Base-by-base conservation (phyloP, 2,888 invertebrate species). In the Dolichomitus sp. region DNA sequence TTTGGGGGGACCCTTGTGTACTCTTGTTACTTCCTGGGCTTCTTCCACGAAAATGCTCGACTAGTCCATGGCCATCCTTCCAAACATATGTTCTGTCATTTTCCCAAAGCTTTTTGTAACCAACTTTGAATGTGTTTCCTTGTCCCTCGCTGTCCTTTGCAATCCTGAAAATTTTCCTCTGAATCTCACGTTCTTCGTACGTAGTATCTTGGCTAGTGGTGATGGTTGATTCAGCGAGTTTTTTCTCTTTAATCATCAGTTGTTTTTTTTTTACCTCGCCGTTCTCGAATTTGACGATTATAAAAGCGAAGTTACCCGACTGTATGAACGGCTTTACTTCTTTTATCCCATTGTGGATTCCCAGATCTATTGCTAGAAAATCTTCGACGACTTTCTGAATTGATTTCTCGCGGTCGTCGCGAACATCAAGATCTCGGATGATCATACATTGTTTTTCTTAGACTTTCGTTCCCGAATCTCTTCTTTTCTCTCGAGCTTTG, bases 371-470 rank as follows among this genome's bases (percentile, higher is more conserved):
- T 4, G 23, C 48, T 2, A 66, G 30, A 50, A 66, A 66, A 48
- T 14, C 48, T 6, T 66, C 30, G 4, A 66, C 48, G 0, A 7
- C 6, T 27, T 30, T 50, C 30, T 65, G 42, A n/a, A 12, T 27
- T 12, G 42, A 7, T 4, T 23, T 23, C 2, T 23, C 23, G 2
- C 23, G 23, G 2, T 14, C 45, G 1, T 42, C 45, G 9, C 30
- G 45, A 19, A 45, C 27, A 9, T 65, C 45, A 23, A 65, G 65
- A 0, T 45, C 65, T 2, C 65, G 65, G 12, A 65, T 65, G 1
- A 66, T 27, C 7, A 66, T n/a, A n/a, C 48, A 2, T 66, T 66
- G 14, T 66, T 66, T 30, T 30, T 66, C 30, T 37, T 66, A 1
- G 27, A 9, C 1, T 66, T 48, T n/a, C 48, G 45, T 30, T 66